These are phyloP conservation scores for Syrista parreyssii DNA, from an alignment of 2,888 invertebrate genomes.

Conservation along the genomic window DNA sequence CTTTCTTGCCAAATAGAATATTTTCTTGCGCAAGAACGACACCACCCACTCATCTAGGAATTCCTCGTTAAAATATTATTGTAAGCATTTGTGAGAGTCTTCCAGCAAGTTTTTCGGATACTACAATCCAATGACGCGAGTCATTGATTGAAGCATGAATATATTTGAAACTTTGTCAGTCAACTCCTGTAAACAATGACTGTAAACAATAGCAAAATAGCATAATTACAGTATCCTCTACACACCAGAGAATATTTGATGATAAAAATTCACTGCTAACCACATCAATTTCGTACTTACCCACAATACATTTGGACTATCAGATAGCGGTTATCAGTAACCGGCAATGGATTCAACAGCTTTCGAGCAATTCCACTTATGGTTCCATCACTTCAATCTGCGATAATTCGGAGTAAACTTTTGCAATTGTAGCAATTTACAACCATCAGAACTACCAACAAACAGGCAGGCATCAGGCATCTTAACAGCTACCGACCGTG, in stretches of 20 bases:
- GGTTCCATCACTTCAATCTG: background rate
- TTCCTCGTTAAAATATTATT: background rate
- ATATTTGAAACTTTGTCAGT: background rate
- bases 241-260: background rate
- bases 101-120: background rate
- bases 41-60: background rate
- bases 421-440: background rate
- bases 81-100: background rate
- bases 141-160: background rate
- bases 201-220: too few species aligned
- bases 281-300: background rate
- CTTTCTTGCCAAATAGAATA: background rate
- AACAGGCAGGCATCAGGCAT: background rate
- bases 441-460: background rate
- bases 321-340: background rate
- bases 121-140: background rate
- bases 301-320: background rate
- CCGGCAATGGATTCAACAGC: background rate
- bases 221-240: background rate
- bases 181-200: background rate
- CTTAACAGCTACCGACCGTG: background rate
- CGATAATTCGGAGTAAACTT: background rate
- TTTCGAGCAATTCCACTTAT: background rate
- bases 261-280: background rate
- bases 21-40: background rate